Conservation (phyloP, 2,888 invertebrate genomes). For the Drosophila paranaensis region DNA sequence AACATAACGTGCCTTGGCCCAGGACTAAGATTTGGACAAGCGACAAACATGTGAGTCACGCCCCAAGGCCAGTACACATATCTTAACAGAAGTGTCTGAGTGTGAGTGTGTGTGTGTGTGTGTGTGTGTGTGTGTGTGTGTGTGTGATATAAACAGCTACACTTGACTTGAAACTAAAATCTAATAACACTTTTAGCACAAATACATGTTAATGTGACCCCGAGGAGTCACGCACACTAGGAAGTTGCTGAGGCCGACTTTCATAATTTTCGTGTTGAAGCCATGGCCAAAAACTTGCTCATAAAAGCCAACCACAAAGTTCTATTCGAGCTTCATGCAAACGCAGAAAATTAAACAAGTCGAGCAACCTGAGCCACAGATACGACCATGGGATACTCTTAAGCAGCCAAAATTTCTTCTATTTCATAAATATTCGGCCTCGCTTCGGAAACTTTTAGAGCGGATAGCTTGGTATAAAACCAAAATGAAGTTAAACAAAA, state of each 20-base stretch:
- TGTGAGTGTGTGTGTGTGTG: neutral
- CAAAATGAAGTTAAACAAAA: neutral
- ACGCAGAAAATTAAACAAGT: conserved; percentile 15
- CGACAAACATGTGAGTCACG: conserved; percentile 52
- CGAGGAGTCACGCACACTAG: conserved; percentile 70
- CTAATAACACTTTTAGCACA: conserved; percentile 81
- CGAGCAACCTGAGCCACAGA: neutral
- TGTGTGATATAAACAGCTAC: conserved; percentile 36
- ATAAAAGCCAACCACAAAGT: conserved; percentile 59
- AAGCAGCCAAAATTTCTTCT: neutral
- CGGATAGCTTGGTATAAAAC: neutral
- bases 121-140: neutral
- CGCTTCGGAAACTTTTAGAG: too few relatives aligned
- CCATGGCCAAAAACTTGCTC: conserved; percentile 41
- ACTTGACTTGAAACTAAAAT: conserved; percentile 80
- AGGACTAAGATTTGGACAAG: conserved; percentile 30
- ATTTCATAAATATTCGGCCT: neutral
- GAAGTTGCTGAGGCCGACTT: conserved; percentile 45
- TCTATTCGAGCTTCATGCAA: conserved; percentile 42
- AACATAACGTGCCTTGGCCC: conserved; percentile 43
- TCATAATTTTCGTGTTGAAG: conserved; percentile 55
- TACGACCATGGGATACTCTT: neutral
- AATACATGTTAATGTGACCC: conserved; percentile 81
- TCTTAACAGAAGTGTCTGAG: neutral
- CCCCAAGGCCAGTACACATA: conserved; percentile 25